These are phyloP conservation scores for Epirrhoe tristata DNA, from an alignment of 2,888 invertebrate genomes.

Conservation along the genomic window DNA sequence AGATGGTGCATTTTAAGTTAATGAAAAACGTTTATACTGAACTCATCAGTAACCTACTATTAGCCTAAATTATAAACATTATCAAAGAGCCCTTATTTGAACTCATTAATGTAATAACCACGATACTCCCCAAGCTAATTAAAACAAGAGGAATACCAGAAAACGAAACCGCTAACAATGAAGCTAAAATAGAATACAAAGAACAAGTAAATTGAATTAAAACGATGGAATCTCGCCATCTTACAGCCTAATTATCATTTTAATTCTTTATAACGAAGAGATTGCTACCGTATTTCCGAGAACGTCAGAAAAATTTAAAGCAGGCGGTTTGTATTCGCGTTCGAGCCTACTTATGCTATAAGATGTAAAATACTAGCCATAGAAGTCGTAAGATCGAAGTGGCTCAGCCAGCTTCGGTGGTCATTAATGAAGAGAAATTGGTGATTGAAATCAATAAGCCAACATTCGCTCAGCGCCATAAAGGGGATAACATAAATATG, in stretches of 20 bases:
- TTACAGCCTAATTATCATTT: constrained; percentile 68
- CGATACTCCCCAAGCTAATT: constrained; percentile 41
- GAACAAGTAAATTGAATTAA: constrained; percentile 53
- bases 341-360: constrained; percentile 35
- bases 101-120: constrained; percentile 37
- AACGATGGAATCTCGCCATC: constrained; percentile 57
- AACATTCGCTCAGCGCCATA: constrained; percentile 55
- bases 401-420: constrained; percentile 51
- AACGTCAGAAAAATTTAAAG: constrained; percentile 58
- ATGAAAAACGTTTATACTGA: background rate
- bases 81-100: constrained; percentile 2
- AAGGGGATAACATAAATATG: constrained; percentile 62
- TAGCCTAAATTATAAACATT: constrained; percentile 4
- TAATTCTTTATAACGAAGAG: constrained; percentile 66
- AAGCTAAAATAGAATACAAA: constrained; percentile 49
- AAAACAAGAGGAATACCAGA: constrained; percentile 41
- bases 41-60: constrained; percentile 1
- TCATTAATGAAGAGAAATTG: constrained; percentile 62
- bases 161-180: constrained; percentile 46
- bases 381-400: constrained; percentile 49
- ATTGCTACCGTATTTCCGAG: constrained; percentile 65
- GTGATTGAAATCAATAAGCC: constrained; percentile 65
- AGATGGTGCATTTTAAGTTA: background rate
- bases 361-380: constrained; percentile 52
- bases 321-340: constrained; percentile 56